These are phyloP conservation scores for Pristionchus pacificus DNA, from an alignment of 1,140 invertebrate genomes.

Conservation along the genomic window DNA sequence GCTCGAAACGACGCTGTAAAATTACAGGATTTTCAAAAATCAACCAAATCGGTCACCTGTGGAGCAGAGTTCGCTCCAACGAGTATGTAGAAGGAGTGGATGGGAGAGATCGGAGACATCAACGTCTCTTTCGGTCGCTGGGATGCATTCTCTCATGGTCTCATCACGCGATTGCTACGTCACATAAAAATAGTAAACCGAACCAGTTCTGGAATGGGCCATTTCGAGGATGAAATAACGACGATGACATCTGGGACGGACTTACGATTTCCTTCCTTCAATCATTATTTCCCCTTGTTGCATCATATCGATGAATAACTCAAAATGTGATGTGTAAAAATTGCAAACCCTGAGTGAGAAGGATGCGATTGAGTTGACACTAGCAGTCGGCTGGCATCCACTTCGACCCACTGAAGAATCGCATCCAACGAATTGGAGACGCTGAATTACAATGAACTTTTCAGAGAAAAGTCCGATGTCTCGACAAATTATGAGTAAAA, in stretches of 20 bases:
- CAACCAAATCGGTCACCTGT: background rate
- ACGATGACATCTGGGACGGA: background rate
- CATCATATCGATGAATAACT: too few relatives aligned
- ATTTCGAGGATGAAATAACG: background rate
- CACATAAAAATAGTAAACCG: background rate
- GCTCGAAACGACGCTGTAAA: slow-evolving; percentile 18
- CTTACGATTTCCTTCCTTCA: background rate
- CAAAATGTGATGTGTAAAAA: too few relatives aligned
- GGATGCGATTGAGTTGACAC: background rate
- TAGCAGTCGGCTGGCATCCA: background rate
- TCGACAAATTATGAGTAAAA: too few relatives aligned
- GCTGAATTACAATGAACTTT: too few relatives aligned
- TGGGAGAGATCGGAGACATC: background rate
- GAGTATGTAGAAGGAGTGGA: background rate
- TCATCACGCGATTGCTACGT: background rate
- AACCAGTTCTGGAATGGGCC: background rate
- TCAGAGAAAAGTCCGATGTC: too few relatives aligned
- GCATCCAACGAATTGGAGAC: background rate
- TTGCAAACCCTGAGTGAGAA: background rate
- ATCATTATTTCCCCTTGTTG: too few relatives aligned
- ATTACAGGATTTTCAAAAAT: too few relatives aligned
- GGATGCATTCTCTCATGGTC: background rate
- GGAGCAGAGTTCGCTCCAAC: background rate
- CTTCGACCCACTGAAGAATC: background rate
- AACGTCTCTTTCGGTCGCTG: background rate